Evolutionary conservation across 2,888 invertebrate genomes (phyloP).

Genomic region (Trichogramma evanescens): DNA sequence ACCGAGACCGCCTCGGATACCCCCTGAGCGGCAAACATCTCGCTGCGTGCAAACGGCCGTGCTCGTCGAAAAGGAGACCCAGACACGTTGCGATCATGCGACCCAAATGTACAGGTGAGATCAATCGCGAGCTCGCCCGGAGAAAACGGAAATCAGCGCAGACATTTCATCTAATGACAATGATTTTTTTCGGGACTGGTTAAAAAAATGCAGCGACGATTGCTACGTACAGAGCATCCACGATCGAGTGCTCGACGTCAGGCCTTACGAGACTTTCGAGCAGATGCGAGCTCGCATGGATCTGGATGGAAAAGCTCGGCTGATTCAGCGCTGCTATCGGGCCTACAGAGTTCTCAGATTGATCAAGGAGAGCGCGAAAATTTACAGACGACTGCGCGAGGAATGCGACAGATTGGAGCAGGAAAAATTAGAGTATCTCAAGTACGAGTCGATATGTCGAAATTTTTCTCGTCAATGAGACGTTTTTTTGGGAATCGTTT

Average conservation of each 20-base stretch:
- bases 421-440: slow-evolving; percentile 26
- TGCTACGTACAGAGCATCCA: slow-evolving; percentile 57
- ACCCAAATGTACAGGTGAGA: slow-evolving; percentile 56
- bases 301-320: slow-evolving; percentile 40
- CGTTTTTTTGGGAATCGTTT: too few species aligned
- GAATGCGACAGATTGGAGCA: slow-evolving; percentile 53
- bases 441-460: slow-evolving; percentile 2
- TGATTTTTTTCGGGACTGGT: not conserved
- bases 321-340: slow-evolving; percentile 62
- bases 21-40: slow-evolving; percentile 50
- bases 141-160: not conserved
- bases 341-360: slow-evolving; percentile 53
- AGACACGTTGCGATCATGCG: slow-evolving; percentile 53
- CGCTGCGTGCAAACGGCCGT: slow-evolving; percentile 63
- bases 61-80: slow-evolving; percentile 47
- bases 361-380: slow-evolving; percentile 49
- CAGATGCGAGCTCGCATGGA: slow-evolving; percentile 50
- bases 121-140: not conserved
- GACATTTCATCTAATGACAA: not conserved
- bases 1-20: slow-evolving; percentile 52
- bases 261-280: slow-evolving; percentile 61
- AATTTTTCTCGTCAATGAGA: not conserved
- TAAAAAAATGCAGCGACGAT: slow-evolving; percentile 32
- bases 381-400: slow-evolving; percentile 50
- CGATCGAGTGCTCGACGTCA: slow-evolving; percentile 57